These are phyloP conservation scores for Campoletis sonorensis DNA, from an alignment of 1,140 invertebrate genomes.

Conservation along the genomic window DNA sequence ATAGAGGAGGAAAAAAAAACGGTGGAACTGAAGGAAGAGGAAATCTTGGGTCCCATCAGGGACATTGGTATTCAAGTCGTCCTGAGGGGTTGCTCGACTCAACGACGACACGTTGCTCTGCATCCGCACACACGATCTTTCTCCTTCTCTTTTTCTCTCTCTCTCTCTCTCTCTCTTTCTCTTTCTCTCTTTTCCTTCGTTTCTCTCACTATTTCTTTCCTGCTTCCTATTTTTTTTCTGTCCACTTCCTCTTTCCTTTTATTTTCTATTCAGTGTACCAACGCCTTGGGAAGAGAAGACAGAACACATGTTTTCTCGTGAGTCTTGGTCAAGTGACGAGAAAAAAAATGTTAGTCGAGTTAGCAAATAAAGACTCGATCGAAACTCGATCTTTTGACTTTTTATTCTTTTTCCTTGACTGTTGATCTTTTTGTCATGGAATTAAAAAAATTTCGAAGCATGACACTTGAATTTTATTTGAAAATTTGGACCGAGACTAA, in stretches of 20 bases:
- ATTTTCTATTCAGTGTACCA: background rate
- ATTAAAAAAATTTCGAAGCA: no score
- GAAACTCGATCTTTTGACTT: background rate
- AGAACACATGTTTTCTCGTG: background rate
- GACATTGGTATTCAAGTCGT: constrained; percentile 31
- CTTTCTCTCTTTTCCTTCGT: background rate
- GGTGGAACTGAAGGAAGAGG: background rate
- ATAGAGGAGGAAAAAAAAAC: background rate
- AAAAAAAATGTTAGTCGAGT: no score
- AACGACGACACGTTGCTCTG: constrained; percentile 16
- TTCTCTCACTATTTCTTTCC: background rate
- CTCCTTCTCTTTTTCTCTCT: background rate
- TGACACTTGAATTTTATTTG: no score
- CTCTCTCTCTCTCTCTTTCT: no score
- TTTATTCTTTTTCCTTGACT: no score
- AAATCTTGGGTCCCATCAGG: constrained; percentile 21
- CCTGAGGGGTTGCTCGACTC: constrained; percentile 18
- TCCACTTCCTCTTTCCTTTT: constrained; percentile 1
- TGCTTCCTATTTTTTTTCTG: no score
- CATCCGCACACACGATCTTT: background rate
- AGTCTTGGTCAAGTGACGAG: no score
- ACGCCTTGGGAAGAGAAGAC: background rate
- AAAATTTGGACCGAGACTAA: no score
- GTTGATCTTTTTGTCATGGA: no score
- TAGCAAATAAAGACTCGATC: background rate